Conservation (phyloP, 2,888 invertebrate species). For the Macrophya alboannulata region DNA sequence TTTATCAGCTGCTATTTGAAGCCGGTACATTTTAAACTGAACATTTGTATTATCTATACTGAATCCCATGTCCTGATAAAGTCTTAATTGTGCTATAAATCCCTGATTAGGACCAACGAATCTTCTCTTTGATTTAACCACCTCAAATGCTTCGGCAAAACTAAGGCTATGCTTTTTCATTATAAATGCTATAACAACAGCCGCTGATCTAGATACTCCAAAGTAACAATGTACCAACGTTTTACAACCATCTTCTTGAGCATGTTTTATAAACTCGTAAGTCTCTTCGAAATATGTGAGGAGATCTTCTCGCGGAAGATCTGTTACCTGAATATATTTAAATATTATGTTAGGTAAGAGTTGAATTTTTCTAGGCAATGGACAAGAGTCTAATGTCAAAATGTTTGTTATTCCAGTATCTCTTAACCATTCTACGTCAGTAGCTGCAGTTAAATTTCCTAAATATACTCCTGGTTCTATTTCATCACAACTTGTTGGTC, state of each 20-base stretch:
- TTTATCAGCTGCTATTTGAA: constrained; percentile 91
- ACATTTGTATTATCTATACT: constrained; percentile 87
- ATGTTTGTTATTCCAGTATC: constrained; percentile 88
- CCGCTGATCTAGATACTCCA: constrained; percentile 95
- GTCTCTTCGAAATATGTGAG: constrained; percentile 90
- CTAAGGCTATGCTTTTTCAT: constrained; percentile 92
- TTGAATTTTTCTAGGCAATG: constrained; percentile 88
- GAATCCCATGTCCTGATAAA: constrained; percentile 91
- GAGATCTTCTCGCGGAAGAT: constrained; percentile 93
- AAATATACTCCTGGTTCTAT: constrained; percentile 83
- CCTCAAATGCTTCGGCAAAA: constrained; percentile 87
- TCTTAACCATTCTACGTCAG: constrained; percentile 86
- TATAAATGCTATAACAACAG: constrained; percentile 92
- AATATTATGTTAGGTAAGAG: constrained; percentile 86
- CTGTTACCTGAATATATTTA: constrained; percentile 91
- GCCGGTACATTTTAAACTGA: constrained; percentile 88
- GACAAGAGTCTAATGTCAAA: constrained; percentile 92
- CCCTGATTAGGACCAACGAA: constrained; percentile 91
- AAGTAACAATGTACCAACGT: constrained; percentile 96
- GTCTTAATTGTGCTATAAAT: constrained; percentile 89
- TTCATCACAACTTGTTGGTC: constrained; percentile 83
- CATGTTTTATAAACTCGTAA: constrained; percentile 88
- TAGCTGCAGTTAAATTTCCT: constrained; percentile 90
- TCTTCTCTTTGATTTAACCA: constrained; percentile 87
- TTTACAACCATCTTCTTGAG: constrained; percentile 84